Evolutionary conservation across 2,113 vertebrate species (phyloP).

Genomic region (Trachemys scripta): DNA sequence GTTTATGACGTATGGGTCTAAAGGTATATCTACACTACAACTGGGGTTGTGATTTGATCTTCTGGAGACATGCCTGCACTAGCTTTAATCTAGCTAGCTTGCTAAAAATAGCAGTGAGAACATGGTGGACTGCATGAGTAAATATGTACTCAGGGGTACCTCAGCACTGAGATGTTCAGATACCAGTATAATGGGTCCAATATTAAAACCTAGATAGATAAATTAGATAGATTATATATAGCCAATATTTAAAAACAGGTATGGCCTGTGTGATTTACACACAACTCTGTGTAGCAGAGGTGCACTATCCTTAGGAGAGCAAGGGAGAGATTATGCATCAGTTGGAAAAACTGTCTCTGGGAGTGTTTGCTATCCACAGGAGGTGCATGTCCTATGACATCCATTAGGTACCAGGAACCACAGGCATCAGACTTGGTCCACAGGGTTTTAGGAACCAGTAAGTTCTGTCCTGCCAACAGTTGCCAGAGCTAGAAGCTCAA

Average conservation of each 20-base stretch:
- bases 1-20: no score
- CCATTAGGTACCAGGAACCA: background rate
- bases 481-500: no score
- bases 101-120: background rate
- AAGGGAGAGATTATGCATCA: background rate
- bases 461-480: background rate
- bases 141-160: background rate
- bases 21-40: background rate
- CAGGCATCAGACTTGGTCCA: background rate
- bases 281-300: background rate
- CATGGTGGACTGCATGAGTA: background rate
- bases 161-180: background rate
- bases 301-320: background rate
- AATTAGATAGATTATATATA: background rate
- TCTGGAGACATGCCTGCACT: background rate
- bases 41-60: no score
- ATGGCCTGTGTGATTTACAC: background rate
- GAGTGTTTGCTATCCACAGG: accelerated
- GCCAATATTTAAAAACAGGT: background rate
- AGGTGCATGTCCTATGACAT: background rate
- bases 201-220: background rate
- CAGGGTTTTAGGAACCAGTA: background rate
- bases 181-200: background rate
- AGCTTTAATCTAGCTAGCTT: background rate
- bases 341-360: background rate